Base-by-base conservation (phyloP, 2,888 invertebrate genomes). In the Diaphora mendica region DNA sequence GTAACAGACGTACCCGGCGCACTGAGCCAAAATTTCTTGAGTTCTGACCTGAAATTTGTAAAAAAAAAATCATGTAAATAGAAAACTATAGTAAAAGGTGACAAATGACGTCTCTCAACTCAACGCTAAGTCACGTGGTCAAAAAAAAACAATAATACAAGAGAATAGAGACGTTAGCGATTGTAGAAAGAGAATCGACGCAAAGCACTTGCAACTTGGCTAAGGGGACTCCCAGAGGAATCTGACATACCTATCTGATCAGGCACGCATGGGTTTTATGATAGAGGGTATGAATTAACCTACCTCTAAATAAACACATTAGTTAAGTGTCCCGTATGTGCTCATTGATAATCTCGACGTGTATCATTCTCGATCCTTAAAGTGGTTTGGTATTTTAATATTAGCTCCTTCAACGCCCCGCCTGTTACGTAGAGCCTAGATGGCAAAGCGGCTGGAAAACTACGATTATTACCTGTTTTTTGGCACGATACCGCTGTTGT, bases 361-460 rank as follows among this genome's bases (percentile, higher is more conserved):
- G 33, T 70, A 67, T 44, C 70, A 73, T 77, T 70, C 42, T 65
- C 69, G 62, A 80, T 70, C 62, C 73, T 62, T 70, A 75, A 81
- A 79, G 70, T 72, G 67, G 69, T 59, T 69, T 59, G 68, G 72
- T 79, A 75, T 72, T 79, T 80, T 69, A 79, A 82, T 86, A 86
- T 89, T 87, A 88, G 85, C 82, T 81, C 88, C 88, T 90, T 86
- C 86, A 84, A 82, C 77, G 78, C 80, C 79, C 80, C 82, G 82
- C 74, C 91, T 91, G 91, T 91, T 90, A 93, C 85, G 82, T 82
- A 82, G 89, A 89, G 88, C 92, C 91, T 91, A 91, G 89, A 91
- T 92, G 90, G 88, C 85, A 90, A 91, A 86, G 89, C 89, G 87
- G 89, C 86, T 91, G 92, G 90, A 92, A 92, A 93, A 87, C 87